Base-by-base conservation (phyloP, 2,888 invertebrate species). In the Syrphus vitripennis region DNA sequence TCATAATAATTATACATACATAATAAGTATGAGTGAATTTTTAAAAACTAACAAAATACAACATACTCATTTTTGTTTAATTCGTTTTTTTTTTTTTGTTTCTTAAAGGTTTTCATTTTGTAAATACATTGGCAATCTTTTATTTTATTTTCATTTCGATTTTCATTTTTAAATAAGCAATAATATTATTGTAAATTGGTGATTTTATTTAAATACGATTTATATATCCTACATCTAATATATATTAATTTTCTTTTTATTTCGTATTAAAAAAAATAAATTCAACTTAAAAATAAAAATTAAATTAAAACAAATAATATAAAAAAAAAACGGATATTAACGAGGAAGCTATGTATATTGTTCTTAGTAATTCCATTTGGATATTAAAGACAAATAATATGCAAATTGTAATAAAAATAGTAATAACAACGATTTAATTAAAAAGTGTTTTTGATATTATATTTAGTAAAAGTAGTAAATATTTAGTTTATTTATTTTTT, bases 91-190 rank as follows among this genome's bases (percentile, higher is more conserved):
- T n/a, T n/a, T n/a, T n/a, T n/a, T n/a, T n/a, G n/a, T n/a, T 48
- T 50, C 53, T 75, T 48, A 29, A 2, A 14, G 14, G 50, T 50
- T 65, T 55, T 42, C 12, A 34, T 57, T 71, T 65, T 84, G 81
- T 84, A 84, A 84, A 84, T 84, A 84, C 72, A 76, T 80, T 84
- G 80, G 71, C 75, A 77, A 77, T 83, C 5, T 21, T 53, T 63
- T 70, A 40, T 50, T 50, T 40, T 12, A 59, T 31, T 37, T 42
- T 61, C 37, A 50, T 37, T 74, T 63, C 37, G 48, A 19, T 75
- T 74, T 74, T 65, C 21, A 19, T 70, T 57, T 70, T 57, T 42
- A n/a, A 61, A 65, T 53, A 82, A 82, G 81, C 81, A 69, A 72
- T 69, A 61, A 76, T 65, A 16, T 61, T 10, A 24, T 65, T 71